A percentile compares a stretch with the other conserved stretches of the same genome.
Conservation (phyloP, 2,113 vertebrate genomes). For the Pitta sordida region DNA sequence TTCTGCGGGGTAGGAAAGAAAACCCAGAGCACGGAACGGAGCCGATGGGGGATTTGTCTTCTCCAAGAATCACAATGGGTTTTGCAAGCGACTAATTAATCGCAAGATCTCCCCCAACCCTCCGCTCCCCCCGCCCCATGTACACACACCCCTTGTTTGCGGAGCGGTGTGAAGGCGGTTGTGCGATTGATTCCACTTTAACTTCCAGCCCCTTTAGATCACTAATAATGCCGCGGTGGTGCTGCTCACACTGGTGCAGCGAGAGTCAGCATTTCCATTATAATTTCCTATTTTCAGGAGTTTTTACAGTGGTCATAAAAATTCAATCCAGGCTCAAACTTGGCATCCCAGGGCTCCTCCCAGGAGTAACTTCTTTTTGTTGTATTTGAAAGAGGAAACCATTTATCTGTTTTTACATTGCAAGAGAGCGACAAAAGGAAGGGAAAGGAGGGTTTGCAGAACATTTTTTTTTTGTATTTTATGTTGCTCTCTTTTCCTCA, state of each 20-base stretch:
- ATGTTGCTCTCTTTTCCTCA: not conserved
- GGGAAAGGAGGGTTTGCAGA: not conserved
- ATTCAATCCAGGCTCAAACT: conserved; percentile 51
- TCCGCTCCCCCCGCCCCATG: not conserved
- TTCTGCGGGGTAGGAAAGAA: not conserved
- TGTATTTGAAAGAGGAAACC: conserved; percentile 66
- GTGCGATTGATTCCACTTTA: conserved; percentile 40
- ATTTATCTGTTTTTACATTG: conserved; percentile 66
- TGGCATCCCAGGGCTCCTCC: conserved; percentile 57
- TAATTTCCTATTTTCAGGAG: conserved; percentile 68
- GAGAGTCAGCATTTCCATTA: conserved; percentile 63
- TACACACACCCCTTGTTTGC: not conserved
- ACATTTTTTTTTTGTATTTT: conserved; percentile 20
- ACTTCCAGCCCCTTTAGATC: conserved; percentile 15
- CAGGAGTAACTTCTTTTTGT: conserved; percentile 58
- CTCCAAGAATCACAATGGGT: conserved; percentile 3
- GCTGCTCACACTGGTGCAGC: not conserved
- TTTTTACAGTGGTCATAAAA: conserved; percentile 64
- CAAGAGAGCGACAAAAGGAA: conserved; percentile 51
- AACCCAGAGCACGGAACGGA: not conserved
- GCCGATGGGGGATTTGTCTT: conserved; percentile 7
- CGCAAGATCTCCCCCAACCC: not conserved
- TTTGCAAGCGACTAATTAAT: conserved; percentile 41
- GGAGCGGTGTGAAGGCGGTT: not conserved
- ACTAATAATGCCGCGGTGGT: not conserved